Percentiles rank a stretch among this genome's conserved stretches.
These are phyloP conservation scores for Auanema freiburgensis DNA, from an alignment of 2,888 invertebrate genomes.

Conservation along the genomic window DNA sequence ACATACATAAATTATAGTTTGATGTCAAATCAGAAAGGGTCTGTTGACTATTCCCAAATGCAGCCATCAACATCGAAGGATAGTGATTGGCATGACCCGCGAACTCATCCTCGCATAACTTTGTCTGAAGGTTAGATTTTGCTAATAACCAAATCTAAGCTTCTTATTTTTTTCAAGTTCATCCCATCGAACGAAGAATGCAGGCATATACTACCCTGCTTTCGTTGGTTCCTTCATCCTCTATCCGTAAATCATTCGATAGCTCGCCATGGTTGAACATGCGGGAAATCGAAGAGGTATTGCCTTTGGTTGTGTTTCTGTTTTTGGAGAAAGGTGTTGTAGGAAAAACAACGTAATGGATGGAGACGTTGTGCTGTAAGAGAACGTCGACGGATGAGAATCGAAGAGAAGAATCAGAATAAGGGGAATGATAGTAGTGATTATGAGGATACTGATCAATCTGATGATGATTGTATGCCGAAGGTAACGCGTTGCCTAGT, in stretches of 20 bases:
- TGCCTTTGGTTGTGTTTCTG: background rate
- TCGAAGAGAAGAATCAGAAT: constrained; percentile 3
- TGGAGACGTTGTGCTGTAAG: constrained; percentile 10
- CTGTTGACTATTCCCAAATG: constrained; percentile 6
- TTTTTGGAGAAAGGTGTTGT: background rate
- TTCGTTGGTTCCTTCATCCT: constrained; percentile 10
- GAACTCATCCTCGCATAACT: background rate
- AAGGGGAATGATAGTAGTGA: constrained; percentile 14
- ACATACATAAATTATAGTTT: background rate
- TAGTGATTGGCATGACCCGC: background rate
- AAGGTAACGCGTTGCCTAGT: background rate
- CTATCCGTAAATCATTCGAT: background rate
- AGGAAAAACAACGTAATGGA: constrained; percentile 17
- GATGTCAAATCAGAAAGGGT: background rate
- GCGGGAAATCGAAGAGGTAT: constrained; percentile 15
- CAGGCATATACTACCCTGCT: background rate
- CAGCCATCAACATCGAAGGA: constrained; percentile 4
- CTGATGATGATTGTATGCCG: constrained; percentile 5
- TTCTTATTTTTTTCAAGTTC: background rate
- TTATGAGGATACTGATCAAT: constrained; percentile 20
- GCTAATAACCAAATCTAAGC: background rate
- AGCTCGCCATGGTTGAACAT: constrained; percentile 4
- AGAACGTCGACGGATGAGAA: constrained; percentile 11
- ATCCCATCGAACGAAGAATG: background rate
- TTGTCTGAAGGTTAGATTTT: background rate